phyloP scores from a whole-genome alignment of 2,797 vertebrate species.

The Acanthurus leucopareius region DNA sequence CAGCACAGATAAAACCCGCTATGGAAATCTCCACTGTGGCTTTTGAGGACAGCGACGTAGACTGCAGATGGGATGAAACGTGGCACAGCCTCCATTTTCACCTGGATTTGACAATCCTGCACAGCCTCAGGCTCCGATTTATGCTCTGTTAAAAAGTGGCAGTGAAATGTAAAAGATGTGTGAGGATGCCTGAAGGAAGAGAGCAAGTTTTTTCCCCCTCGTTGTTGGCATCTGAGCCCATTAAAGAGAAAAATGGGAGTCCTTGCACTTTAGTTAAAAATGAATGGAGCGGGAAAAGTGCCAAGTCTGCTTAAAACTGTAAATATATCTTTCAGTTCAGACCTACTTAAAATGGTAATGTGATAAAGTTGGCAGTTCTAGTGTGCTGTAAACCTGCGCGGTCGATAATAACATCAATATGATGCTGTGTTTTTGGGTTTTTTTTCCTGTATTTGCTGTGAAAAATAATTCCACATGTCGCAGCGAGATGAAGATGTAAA shows the following conservation, averaged over 20 bases:
- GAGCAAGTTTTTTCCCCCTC: constrained; percentile 24
- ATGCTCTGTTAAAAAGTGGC: constrained; percentile 58
- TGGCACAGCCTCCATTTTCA: constrained; percentile 66
- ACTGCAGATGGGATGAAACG: constrained; percentile 51
- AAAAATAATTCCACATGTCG: neutral
- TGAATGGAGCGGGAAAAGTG: constrained; percentile 32
- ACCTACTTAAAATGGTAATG: constrained; percentile 2
- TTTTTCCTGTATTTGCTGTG: neutral
- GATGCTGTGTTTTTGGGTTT: neutral
- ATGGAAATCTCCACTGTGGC: constrained; percentile 33
- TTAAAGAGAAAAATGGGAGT: constrained; percentile 45
- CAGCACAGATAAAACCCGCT: too few species aligned
- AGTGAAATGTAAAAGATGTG: constrained; percentile 69
- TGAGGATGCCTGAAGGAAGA: constrained; percentile 62
- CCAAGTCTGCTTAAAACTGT: constrained; percentile 22
- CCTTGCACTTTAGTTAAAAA: constrained; percentile 34
- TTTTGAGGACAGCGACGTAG: constrained; percentile 39
- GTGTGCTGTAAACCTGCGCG: neutral
- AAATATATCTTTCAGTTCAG: constrained; percentile 19
- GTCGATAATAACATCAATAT: neutral
- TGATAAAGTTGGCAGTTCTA: constrained; percentile 12
- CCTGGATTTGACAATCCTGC: constrained; percentile 68
- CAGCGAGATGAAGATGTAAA: constrained; percentile 1
- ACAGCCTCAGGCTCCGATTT: constrained; percentile 62
- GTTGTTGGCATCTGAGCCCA: constrained; percentile 32